Conservation (phyloP, 2,797 vertebrate species). For the Gymnopithys bicolor region DNA sequence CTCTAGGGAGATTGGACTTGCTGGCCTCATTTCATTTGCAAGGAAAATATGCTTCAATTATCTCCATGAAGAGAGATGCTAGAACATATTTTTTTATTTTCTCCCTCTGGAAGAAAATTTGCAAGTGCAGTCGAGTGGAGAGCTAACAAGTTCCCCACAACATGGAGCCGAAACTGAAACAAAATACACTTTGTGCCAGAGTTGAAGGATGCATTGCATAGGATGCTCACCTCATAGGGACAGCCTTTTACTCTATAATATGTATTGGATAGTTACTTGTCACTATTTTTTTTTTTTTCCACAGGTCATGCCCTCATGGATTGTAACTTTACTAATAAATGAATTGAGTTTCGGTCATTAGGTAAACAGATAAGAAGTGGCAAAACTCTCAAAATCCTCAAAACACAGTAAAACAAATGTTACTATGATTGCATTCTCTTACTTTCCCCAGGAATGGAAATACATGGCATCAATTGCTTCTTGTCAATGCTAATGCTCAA, state of each 20-base stretch:
- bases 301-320: not conserved
- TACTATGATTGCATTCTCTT: not conserved
- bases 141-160: not conserved
- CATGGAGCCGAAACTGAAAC: not conserved
- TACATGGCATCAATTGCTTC: not conserved
- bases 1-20: slow-evolving; percentile 2
- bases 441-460: not conserved
- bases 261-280: not conserved
- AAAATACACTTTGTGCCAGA: not conserved
- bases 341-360: not conserved
- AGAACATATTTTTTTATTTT: not conserved
- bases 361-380: not conserved
- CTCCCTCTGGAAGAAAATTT: slow-evolving; percentile 12
- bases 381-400: not conserved
- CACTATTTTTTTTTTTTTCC: not conserved
- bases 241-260: not conserved
- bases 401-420: fast-evolving
- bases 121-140: not conserved
- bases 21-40: slow-evolving; percentile 19
- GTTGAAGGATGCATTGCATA: not conserved
- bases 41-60: slow-evolving; percentile 17
- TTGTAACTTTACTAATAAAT: not conserved
- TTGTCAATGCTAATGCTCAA: not conserved
- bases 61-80: not conserved
- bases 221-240: not conserved